Percentiles rank a stretch among this genome's conserved stretches.
These are phyloP conservation scores for Tetragnatha versicolor DNA, from an alignment of 1,140 invertebrate genomes.

Conservation along the genomic window DNA sequence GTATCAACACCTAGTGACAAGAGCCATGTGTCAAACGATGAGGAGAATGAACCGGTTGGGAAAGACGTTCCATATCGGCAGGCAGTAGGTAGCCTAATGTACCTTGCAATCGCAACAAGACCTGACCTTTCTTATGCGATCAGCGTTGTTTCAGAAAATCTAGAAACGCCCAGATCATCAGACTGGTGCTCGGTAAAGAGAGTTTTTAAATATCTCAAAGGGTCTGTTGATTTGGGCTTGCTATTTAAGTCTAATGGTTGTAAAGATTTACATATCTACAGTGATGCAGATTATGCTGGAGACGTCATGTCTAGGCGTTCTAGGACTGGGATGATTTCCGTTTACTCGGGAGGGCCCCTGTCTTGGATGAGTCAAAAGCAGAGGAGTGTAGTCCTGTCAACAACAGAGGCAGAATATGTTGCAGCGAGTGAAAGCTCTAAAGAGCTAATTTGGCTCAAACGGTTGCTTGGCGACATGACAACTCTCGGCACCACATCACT, in stretches of 20 bases:
- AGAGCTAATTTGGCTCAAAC: slow-evolving; percentile 54
- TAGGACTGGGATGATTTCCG: slow-evolving; percentile 28
- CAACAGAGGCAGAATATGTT: slow-evolving; percentile 51
- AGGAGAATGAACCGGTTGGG: neutral
- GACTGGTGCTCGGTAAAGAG: slow-evolving; percentile 63
- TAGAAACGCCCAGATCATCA: neutral
- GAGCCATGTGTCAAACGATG: neutral
- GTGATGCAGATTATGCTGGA: slow-evolving; percentile 58
- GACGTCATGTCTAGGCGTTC: slow-evolving; percentile 24
- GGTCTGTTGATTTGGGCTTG: slow-evolving; percentile 59
- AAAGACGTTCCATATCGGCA: slow-evolving; percentile 33
- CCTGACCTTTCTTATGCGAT: slow-evolving; percentile 66
- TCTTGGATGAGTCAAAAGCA: slow-evolving; percentile 30
- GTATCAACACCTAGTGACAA: slow-evolving; percentile 43
- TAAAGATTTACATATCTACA: slow-evolving; percentile 54
- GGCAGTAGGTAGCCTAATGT: slow-evolving; percentile 62
- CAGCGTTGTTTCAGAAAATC: slow-evolving; percentile 54
- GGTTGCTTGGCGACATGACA: slow-evolving; percentile 30
- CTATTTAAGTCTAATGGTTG: neutral
- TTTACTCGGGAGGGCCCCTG: neutral
- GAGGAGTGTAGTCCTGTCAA: slow-evolving; percentile 24
- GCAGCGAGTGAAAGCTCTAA: slow-evolving; percentile 42
- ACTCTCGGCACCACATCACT: neutral
- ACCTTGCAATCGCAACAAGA: slow-evolving; percentile 63
- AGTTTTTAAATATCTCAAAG: slow-evolving; percentile 65